A percentile compares a stretch with the other conserved stretches of the same genome.
Conservation (phyloP, 1,140 invertebrate genomes). For the Ephestia elutella region DNA sequence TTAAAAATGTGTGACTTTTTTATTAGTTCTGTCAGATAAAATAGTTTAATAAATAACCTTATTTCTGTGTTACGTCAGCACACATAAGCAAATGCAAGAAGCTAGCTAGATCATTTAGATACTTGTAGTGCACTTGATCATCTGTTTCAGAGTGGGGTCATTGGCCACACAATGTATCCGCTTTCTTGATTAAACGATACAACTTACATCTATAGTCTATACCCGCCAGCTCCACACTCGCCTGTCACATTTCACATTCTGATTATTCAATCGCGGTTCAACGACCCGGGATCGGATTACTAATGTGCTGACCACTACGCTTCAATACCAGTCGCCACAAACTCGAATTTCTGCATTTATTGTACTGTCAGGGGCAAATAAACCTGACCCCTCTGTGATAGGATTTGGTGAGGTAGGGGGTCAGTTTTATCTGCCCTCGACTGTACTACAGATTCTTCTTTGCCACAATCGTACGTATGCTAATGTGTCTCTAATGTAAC, state of each 20-base stretch:
- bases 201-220: constrained; percentile 14
- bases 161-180: constrained; percentile 38
- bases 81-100: no score
- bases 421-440: no score
- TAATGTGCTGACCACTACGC: constrained; percentile 10
- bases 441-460: constrained; percentile 23
- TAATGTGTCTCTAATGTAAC: constrained; percentile 17
- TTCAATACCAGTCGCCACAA: neutral
- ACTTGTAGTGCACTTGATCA: neutral
- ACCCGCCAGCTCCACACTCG: neutral
- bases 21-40: no score
- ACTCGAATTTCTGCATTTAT: neutral
- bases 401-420: no score
- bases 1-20: no score
- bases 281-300: constrained; percentile 30
- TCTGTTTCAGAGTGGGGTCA: constrained; percentile 29
- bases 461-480: constrained; percentile 5
- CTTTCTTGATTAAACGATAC: constrained; percentile 51
- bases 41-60: no score
- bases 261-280: constrained; percentile 29
- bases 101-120: no score
- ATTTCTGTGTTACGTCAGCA: no score
- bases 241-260: constrained; percentile 20
- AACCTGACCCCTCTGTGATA: no score
- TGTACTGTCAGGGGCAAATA: constrained; percentile 16